Base-by-base conservation (phyloP, 2,797 vertebrate genomes). In the Ctenochaetus hawaiiensis region DNA sequence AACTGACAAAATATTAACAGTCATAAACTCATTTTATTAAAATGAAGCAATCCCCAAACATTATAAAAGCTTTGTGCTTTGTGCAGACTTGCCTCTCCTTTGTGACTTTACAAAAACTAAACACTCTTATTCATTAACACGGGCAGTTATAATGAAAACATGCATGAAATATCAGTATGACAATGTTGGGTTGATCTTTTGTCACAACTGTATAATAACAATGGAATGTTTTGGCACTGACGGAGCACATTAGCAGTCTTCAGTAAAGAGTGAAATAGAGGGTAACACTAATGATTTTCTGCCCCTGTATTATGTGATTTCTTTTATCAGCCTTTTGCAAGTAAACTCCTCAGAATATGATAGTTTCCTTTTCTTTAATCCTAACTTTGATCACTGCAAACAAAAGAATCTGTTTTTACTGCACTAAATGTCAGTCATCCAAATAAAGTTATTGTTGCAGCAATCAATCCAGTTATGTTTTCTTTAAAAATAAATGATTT, bases 151-250 rank as follows among this genome's bases (percentile, higher is more conserved):
- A 56, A 43, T 58, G 34, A 37, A 59, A 57, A n/a, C 60, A 49
- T 7, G 52, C 58, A 65, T 22, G 62, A 58, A 45, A 59, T 61
- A 63, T 61, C 43, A 61, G 26, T 23, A 39, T 68, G 56, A 80
- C 71, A 76, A 43, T 62, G n/a, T 1, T 62, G 41, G 12, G 53
- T 44, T 72, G 59, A 41, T 72, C 49, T 41, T 79, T 54, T 80
- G 80, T 83, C 75, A 83, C 49, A 74, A 77, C 67, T 63, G 51
- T 63, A 30, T 16, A 30, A 52, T 39, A 66, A 74, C 61, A 34
- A 14, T 69, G 51, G 73, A 34, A 14, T 69, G 51, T 76, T 64
- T 54, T 77, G 66, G 74, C 51, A 71, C 37, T 74, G 52, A 74
- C 26, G n/a, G 11, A 58, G 72, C 43, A 78, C 59, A 59, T 67